Percentiles rank a stretch among this genome's conserved stretches.
These are phyloP conservation scores for Proteles cristata DNA, from an alignment of 2,113 vertebrate genomes.

Conservation along the genomic window DNA sequence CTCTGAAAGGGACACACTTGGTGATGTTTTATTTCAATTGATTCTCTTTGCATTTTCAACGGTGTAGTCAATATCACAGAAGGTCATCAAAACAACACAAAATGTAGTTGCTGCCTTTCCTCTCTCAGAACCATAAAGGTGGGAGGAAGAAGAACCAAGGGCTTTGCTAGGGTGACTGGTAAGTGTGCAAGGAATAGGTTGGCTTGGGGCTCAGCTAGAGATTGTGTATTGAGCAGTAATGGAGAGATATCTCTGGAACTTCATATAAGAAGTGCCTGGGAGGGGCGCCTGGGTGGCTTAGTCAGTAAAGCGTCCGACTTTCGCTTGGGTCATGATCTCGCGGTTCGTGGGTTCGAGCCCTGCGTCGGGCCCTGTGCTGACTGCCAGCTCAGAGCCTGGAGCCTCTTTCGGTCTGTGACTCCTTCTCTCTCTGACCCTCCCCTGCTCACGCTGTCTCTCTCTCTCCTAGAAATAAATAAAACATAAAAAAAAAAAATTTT, in stretches of 20 bases:
- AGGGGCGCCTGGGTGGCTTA: too few species aligned
- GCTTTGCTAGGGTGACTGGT: background rate
- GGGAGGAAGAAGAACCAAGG: accelerated
- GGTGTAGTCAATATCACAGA: background rate
- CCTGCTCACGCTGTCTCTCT: too few species aligned
- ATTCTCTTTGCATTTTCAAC: background rate
- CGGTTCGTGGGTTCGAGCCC: too few species aligned
- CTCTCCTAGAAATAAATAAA: too few species aligned
- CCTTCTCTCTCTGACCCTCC: too few species aligned
- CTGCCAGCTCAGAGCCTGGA: too few species aligned
- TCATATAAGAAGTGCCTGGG: background rate
- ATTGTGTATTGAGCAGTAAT: background rate
- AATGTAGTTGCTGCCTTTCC: background rate
- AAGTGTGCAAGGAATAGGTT: background rate
- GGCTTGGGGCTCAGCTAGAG: background rate
- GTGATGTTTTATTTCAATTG: background rate
- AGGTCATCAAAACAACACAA: background rate
- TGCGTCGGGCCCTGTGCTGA: too few species aligned
- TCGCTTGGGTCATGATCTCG: too few species aligned
- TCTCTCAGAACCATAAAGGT: background rate
- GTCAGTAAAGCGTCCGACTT: too few species aligned
- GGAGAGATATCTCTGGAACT: background rate
- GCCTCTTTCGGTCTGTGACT: too few species aligned
- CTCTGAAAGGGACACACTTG: slow-evolving; percentile 13
- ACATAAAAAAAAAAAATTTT: too few species aligned